Evolutionary conservation across 2,797 vertebrate species (phyloP).

Genomic region (Euthynnus affinis): DNA sequence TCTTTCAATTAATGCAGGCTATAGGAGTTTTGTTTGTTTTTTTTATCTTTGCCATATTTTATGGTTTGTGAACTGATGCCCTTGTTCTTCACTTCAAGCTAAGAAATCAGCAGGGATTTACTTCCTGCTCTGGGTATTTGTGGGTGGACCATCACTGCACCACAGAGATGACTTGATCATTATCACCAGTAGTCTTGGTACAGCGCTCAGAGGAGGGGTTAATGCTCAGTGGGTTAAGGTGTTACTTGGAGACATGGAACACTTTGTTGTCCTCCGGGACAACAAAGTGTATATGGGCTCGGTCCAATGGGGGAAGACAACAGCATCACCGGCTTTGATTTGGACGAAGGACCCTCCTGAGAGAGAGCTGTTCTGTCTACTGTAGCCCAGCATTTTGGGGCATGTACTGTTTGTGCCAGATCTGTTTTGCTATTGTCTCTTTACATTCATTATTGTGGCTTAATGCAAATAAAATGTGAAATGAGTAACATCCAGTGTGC

Average conservation of each 20-base stretch:
- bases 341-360: slow-evolving; percentile 44
- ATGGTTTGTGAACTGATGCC: slow-evolving; percentile 11
- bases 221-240: slow-evolving; percentile 76
- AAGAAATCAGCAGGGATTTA: slow-evolving; percentile 47
- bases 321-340: slow-evolving; percentile 52
- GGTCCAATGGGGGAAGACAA: slow-evolving; percentile 58
- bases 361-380: slow-evolving; percentile 42
- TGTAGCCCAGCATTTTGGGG: slow-evolving; percentile 16
- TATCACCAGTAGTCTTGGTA: slow-evolving; percentile 76
- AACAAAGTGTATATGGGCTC: slow-evolving; percentile 58
- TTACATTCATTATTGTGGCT: neutral
- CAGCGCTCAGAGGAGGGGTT: slow-evolving; percentile 74
- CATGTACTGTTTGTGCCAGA: slow-evolving; percentile 49
- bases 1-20: neutral
- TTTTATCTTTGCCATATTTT: slow-evolving; percentile 7
- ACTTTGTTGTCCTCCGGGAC: slow-evolving; percentile 79
- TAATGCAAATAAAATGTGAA: neutral
- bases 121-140: slow-evolving; percentile 45
- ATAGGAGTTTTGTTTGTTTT: too few relatives aligned
- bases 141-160: slow-evolving; percentile 32
- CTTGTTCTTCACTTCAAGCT: slow-evolving; percentile 13
- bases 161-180: slow-evolving; percentile 72
- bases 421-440: slow-evolving; percentile 30
- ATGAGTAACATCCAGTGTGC: neutral
- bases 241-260: slow-evolving; percentile 88